phyloP scores from a whole-genome alignment of 1,140 invertebrate species.

The Subanguina moxae region DNA sequence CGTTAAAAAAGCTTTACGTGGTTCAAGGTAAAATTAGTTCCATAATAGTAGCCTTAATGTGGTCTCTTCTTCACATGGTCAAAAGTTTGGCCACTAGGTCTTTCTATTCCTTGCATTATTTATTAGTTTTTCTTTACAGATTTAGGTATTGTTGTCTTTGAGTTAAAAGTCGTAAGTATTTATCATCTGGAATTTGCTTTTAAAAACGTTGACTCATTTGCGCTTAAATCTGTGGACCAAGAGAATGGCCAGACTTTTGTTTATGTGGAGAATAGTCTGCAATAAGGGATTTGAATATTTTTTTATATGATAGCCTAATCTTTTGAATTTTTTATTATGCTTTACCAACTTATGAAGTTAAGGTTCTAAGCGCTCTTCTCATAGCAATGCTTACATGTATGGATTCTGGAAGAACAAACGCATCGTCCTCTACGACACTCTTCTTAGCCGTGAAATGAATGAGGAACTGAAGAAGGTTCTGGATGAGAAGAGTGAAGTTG shows the following conservation, averaged over 20 bases:
- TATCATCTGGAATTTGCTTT: too few species aligned
- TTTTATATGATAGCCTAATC: not conserved
- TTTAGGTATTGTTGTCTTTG: too few species aligned
- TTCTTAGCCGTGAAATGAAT: conserved; percentile 55
- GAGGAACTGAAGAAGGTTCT: conserved; percentile 41
- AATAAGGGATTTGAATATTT: conserved; percentile 2
- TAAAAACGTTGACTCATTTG: too few species aligned
- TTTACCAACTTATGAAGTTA: conserved; percentile 20
- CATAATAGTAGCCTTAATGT: conserved; percentile 9
- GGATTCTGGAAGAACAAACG: conserved; percentile 93
- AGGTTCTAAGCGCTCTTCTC: conserved; percentile 41
- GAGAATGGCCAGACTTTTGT: not conserved
- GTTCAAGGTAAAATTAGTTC: conserved; percentile 72
- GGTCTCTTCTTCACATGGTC: too few species aligned
- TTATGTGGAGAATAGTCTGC: not conserved
- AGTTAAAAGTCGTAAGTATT: too few species aligned
- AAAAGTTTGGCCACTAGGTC: not conserved
- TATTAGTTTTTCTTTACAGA: too few species aligned
- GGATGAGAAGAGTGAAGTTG: conserved; percentile 37
- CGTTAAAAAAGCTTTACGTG: conserved; percentile 88
- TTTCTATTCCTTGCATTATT: too few species aligned
- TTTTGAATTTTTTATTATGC: not conserved
- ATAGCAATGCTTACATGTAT: conserved; percentile 72
- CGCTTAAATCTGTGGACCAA: too few species aligned
- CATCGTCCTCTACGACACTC: conserved; percentile 96